A percentile compares a stretch with the other conserved stretches of the same genome.
Evolutionary conservation across 2,113 vertebrate species (phyloP).

Genomic region (Salminus brasiliensis): DNA sequence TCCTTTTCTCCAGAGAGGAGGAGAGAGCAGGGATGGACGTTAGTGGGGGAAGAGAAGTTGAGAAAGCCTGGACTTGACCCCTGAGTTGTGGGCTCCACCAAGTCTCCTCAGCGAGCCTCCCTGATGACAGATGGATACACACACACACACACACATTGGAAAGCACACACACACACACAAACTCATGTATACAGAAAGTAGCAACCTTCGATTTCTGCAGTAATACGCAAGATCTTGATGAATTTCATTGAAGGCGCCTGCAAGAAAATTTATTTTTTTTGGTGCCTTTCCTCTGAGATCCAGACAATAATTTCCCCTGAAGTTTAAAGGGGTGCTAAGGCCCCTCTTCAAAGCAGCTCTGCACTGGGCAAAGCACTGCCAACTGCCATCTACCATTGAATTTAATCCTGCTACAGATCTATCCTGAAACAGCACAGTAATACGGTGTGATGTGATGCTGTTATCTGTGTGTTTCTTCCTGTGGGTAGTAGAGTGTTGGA

Average conservation of each 20-base stretch:
- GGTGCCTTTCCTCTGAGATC: background rate
- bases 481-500: too few relatives aligned
- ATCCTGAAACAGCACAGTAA: too few relatives aligned
- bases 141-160: slow-evolving; percentile 45
- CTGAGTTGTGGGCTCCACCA: slow-evolving; percentile 79
- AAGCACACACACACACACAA: slow-evolving; percentile 48
- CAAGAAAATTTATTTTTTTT: slow-evolving; percentile 48
- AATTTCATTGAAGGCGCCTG: slow-evolving; percentile 44
- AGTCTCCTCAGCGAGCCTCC: slow-evolving; percentile 75
- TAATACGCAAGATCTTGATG: slow-evolving; percentile 46
- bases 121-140: slow-evolving; percentile 69
- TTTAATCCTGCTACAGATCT: too few relatives aligned
- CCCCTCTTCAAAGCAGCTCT: background rate
- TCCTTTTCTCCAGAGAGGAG: slow-evolving; percentile 48
- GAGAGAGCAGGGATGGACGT: slow-evolving; percentile 15
- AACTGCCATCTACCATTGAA: too few relatives aligned
- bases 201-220: slow-evolving; percentile 28
- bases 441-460: too few relatives aligned
- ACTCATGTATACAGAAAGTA: slow-evolving; percentile 48
- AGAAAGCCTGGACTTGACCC: slow-evolving; percentile 86
- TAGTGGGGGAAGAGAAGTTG: slow-evolving; percentile 53
- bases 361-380: background rate
- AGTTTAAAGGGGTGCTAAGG: slow-evolving; percentile 3
- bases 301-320: background rate
- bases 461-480: too few relatives aligned